These are phyloP conservation scores for Bufo gargarizans DNA, from an alignment of 2,113 vertebrate species.

Conservation along the genomic window DNA sequence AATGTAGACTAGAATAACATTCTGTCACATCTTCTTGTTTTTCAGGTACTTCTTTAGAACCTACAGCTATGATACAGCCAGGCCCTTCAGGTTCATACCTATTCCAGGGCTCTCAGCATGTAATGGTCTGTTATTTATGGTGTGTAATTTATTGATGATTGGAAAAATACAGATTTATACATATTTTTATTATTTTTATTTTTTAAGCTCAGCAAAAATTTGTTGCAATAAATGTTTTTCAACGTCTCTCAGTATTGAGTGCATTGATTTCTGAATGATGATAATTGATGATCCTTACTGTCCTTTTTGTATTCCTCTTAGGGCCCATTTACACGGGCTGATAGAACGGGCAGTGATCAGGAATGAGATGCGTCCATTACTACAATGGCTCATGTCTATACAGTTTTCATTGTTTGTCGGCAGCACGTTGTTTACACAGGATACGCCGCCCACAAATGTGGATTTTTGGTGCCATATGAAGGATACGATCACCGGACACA, in stretches of 20 bases:
- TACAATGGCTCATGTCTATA: too few species aligned
- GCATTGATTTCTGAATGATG: neutral
- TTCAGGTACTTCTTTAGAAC: constrained; percentile 65
- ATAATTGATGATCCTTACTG: neutral
- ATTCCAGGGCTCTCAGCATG: constrained; percentile 59
- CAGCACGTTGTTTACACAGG: too few species aligned
- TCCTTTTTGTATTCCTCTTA: neutral
- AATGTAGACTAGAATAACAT: neutral
- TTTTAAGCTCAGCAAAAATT: neutral
- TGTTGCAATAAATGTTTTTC: neutral
- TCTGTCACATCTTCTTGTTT: constrained; percentile 41
- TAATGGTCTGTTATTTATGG: constrained; percentile 56
- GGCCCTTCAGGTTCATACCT: constrained; percentile 50
- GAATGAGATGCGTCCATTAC: too few species aligned
- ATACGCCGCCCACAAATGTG: too few species aligned
- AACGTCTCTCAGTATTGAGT: neutral
- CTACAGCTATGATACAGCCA: neutral
- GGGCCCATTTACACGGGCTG: too few species aligned
- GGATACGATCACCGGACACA: too few species aligned
- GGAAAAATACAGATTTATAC: neutral
- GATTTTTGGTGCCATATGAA: too few species aligned
- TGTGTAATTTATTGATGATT: neutral
- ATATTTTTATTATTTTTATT: neutral
- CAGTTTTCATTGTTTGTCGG: too few species aligned
- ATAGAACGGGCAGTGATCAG: too few species aligned